Evolutionary conservation across 35 echinoderm and acorn worm species (phyloP).

Genomic region (Antedon bifida): DNA sequence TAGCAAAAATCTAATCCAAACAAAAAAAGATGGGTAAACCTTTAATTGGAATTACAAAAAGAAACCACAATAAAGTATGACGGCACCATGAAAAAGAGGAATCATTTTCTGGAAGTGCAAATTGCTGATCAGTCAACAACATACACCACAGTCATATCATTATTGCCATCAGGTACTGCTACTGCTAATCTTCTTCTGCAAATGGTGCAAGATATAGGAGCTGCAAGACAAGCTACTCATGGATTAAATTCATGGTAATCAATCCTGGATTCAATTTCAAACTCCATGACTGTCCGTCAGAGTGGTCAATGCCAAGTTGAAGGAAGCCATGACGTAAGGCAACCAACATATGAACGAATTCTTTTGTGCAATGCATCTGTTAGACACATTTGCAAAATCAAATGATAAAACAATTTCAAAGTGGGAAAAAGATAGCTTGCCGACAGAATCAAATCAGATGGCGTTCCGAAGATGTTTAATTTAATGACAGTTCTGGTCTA

Average conservation of each 20-base stretch:
- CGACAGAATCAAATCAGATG: background rate
- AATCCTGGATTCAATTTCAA: background rate
- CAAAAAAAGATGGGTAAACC: background rate
- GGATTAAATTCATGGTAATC: no score
- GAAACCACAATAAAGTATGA: background rate
- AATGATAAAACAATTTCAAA: background rate
- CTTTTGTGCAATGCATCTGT: constrained; percentile 6
- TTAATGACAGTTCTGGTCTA: background rate
- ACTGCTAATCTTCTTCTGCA: background rate
- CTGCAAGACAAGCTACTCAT: no score
- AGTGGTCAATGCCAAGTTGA: background rate
- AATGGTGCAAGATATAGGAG: background rate
- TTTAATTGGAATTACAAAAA: background rate
- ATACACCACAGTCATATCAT: background rate
- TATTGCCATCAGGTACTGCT: background rate
- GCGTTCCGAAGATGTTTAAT: background rate
- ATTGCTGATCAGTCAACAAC: background rate
- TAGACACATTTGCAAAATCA: constrained; percentile 15
- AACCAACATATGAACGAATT: background rate
- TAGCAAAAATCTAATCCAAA: no score
- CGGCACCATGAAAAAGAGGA: background rate
- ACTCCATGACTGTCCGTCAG: constrained; percentile 3
- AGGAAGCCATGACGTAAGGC: background rate
- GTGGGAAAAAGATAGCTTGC: background rate
- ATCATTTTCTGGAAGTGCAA: background rate